Percentiles rank a stretch among this genome's conserved stretches.
Evolutionary conservation across 1,140 invertebrate genomes (phyloP).

Genomic region (Drosophila ironensis): DNA sequence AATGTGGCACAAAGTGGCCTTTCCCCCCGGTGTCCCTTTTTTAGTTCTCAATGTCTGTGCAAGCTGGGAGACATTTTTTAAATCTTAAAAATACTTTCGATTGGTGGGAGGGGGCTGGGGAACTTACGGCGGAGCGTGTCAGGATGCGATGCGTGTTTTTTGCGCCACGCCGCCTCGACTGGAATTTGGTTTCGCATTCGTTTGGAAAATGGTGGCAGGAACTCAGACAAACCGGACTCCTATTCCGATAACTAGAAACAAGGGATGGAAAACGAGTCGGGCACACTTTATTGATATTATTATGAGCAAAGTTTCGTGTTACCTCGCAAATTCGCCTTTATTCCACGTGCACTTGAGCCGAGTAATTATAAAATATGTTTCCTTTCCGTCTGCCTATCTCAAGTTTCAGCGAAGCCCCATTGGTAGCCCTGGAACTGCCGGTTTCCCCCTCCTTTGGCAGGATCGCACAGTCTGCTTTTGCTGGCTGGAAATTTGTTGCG

Average conservation of each 20-base stretch:
- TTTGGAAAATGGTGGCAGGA: conserved; percentile 55
- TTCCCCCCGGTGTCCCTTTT: not conserved
- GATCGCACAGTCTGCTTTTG: conserved; percentile 28
- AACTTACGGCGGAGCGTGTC: conserved; percentile 24
- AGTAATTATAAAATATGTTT: not conserved
- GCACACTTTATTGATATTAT: too few species aligned
- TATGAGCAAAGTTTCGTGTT: too few species aligned
- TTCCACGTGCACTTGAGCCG: too few species aligned
- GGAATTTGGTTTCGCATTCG: conserved; percentile 76
- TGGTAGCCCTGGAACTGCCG: conserved; percentile 4
- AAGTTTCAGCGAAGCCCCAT: not conserved
- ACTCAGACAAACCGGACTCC: conserved; percentile 17
- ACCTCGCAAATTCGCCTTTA: too few species aligned
- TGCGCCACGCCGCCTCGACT: conserved; percentile 46
- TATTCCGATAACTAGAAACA: not conserved
- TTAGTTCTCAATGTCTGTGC: conserved; percentile 31
- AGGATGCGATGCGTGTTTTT: conserved; percentile 69
- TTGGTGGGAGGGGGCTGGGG: not conserved
- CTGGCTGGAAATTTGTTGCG: conserved; percentile 59
- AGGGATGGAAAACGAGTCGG: conserved; percentile 18
- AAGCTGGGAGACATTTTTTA: conserved; percentile 52
- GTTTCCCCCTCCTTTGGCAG: not conserved
- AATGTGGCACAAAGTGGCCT: conserved; percentile 59
- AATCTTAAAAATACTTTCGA: conserved; percentile 63
- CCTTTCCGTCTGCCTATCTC: not conserved